Conservation (phyloP, 2,888 invertebrate species). For the Rhopalosiphum nymphaeae region DNA sequence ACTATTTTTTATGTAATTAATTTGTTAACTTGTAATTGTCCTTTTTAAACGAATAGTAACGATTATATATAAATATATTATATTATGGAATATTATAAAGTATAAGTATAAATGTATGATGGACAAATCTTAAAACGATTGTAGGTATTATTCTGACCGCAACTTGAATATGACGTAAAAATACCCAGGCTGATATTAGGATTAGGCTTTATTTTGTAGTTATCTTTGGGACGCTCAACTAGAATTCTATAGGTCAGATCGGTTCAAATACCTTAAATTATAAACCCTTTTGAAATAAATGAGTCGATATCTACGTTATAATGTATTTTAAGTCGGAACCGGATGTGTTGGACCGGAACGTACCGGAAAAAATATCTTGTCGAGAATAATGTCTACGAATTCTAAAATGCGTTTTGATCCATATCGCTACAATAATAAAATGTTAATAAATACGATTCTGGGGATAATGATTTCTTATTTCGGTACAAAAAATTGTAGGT, state of each 20-base stretch:
- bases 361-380: background rate
- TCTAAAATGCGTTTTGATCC: background rate
- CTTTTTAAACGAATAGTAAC: background rate
- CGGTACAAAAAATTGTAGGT: background rate
- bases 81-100: too few relatives aligned
- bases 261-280: background rate
- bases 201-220: background rate
- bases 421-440: background rate
- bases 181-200: rapidly evolving
- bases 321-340: background rate
- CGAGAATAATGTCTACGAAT: background rate
- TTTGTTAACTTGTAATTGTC: background rate
- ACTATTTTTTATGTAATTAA: background rate
- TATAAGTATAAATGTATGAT: background rate
- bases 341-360: constrained; percentile 12
- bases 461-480: background rate
- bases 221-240: background rate
- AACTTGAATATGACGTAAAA: background rate
- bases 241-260: background rate
- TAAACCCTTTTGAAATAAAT: background rate
- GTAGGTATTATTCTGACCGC: background rate
- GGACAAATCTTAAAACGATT: background rate
- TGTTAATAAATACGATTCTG: background rate
- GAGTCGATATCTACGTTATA: background rate
- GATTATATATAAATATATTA: too few relatives aligned